Evolutionary conservation across 2,797 vertebrate genomes (phyloP), one percentile per base, ranked within the genome.

Genomic region (Cyclopterus lumpus): DNA sequence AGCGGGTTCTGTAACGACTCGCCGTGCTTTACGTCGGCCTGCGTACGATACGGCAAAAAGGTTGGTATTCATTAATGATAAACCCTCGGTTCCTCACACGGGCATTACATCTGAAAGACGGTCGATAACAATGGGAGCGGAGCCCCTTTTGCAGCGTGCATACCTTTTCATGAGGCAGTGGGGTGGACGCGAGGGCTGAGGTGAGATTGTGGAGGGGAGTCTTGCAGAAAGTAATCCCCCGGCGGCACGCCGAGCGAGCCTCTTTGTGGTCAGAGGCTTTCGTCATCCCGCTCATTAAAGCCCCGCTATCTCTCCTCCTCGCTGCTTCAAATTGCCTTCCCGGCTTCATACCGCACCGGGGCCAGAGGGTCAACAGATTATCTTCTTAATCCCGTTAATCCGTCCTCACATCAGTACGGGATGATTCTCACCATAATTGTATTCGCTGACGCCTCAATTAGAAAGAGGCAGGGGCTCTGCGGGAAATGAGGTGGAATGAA

Each of bases 381-480:
- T 93, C 83, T 86, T 77, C 88, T 90, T 93, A 93, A 94, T 93
- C 93, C 93, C 66, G 80, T 92, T 93, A 94, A 94, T 94, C 93
- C 92, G 54, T 88, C 90, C 91, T 91, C 91, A 90, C 93, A 93
- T 93, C 93, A 91, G 86, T 72, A 83, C 65, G 71, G 88, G 87
- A 93, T 92, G 91, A 94, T 92, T 90, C 89, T 82, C 89, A 82
- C 86, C 83, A 86, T 93, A 93, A 94, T 93, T 94, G 91, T 91
- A 89, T 88, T 88, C 87, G 81, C 78, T 46, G 68, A 86, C 63
- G 80, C 88, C 84, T 92, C 90, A 93, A 91, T 93, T 92, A 92
- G 89, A 91, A 76, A 81, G 86, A 83, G 63, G 90, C 84, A 49
- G 53, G 71, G 71, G 79, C 26, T 86, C 53, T 68, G 86, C 77